These are phyloP conservation scores for Anhinga anhinga DNA, from an alignment of 2,113 vertebrate species.

Conservation along the genomic window DNA sequence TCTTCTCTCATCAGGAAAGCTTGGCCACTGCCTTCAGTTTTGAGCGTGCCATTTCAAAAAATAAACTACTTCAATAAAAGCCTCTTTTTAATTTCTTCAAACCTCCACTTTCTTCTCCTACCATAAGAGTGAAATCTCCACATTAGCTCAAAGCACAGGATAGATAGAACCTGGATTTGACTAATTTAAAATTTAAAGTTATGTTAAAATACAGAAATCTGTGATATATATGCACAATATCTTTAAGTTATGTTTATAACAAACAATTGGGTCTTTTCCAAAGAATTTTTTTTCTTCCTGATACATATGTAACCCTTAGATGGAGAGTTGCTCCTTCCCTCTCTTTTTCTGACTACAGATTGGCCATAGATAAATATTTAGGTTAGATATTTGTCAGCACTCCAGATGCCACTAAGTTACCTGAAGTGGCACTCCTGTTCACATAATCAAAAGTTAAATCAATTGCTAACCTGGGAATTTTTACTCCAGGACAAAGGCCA, in stretches of 20 bases:
- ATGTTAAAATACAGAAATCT: not conserved
- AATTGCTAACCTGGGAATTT: not conserved
- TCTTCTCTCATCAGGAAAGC: not conserved
- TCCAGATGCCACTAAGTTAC: not conserved
- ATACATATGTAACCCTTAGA: not conserved
- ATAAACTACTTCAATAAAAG: not conserved
- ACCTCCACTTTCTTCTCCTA: not conserved
- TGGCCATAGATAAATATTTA: not conserved
- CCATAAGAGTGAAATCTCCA: not conserved
- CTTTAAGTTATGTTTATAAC: not conserved
- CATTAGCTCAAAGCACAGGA: not conserved
- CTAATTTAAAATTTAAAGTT: not conserved
- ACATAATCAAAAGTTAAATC: not conserved
- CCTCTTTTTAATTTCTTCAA: not conserved
- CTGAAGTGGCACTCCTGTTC: not conserved
- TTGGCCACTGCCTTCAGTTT: not conserved
- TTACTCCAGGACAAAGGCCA: not conserved
- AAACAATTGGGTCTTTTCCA: not conserved
- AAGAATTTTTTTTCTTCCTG: not conserved
- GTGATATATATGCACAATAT: not conserved
- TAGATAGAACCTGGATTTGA: not conserved
- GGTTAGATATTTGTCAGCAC: not conserved
- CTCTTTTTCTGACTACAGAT: not conserved
- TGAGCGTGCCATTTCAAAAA: not conserved
- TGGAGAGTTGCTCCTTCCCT: not conserved